Conservation (phyloP, 2,113 vertebrate genomes). For the Megaleporinus macrocephalus region DNA sequence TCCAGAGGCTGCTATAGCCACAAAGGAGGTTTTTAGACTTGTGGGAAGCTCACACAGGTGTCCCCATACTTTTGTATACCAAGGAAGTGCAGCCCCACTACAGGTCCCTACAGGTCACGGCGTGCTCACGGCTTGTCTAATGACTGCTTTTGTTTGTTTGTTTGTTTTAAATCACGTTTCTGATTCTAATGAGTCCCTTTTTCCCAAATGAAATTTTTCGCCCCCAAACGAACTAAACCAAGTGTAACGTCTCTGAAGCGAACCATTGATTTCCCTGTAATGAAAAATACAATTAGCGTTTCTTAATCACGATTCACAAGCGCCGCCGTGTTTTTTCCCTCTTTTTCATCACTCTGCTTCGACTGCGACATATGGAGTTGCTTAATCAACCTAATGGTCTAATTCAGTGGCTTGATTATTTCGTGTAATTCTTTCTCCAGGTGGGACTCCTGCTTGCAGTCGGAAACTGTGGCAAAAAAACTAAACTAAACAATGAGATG, state of each 20-base stretch:
- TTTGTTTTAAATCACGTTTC: background rate
- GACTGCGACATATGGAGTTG: slow-evolving; percentile 66
- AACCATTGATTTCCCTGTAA: slow-evolving; percentile 60
- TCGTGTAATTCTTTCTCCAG: slow-evolving; percentile 56
- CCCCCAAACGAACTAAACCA: slow-evolving; percentile 52
- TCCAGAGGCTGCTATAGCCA: no score
- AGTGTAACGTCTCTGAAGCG: slow-evolving; percentile 50
- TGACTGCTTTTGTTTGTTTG: background rate
- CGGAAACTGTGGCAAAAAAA: slow-evolving; percentile 50
- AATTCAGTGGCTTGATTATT: slow-evolving; percentile 60
- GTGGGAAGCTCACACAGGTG: no score
- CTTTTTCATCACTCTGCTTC: slow-evolving; percentile 51
- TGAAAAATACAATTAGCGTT: slow-evolving; percentile 64
- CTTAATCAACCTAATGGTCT: slow-evolving; percentile 71
- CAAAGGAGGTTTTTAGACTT: no score
- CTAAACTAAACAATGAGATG: slow-evolving; percentile 45
- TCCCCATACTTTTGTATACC: background rate
- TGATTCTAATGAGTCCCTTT: slow-evolving; percentile 1
- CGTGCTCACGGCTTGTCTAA: background rate
- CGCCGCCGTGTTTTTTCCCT: slow-evolving; percentile 54
- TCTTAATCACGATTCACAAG: slow-evolving; percentile 70
- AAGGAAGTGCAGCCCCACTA: background rate
- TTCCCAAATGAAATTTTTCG: slow-evolving; percentile 47
- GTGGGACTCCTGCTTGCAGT: slow-evolving; percentile 41
- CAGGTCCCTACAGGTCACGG: background rate